Evolutionary conservation across 2,797 vertebrate species (phyloP).

Genomic region (Intellagama lesueurii): DNA sequence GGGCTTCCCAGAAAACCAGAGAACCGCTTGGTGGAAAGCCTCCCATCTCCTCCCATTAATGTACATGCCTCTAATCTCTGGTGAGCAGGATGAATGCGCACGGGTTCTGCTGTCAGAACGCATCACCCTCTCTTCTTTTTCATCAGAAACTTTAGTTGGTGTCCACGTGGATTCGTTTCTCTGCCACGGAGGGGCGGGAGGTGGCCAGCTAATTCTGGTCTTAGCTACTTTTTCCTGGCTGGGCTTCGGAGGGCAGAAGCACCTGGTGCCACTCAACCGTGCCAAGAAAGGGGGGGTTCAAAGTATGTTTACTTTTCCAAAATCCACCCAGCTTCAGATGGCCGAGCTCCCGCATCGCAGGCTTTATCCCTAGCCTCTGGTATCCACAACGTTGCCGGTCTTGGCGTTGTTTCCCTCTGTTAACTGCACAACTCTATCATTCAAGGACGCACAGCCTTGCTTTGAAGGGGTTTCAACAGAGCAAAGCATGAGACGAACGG

Average conservation of each 20-base stretch:
- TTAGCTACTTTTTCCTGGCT: neutral
- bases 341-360: neutral
- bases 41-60: neutral
- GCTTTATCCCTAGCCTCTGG: neutral
- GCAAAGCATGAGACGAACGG: too few relatives aligned
- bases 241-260: neutral
- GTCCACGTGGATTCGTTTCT: neutral
- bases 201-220: neutral
- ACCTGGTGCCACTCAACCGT: neutral
- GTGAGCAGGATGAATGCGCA: neutral
- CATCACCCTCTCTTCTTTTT: neutral
- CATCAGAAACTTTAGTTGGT: neutral
- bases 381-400: too few relatives aligned
- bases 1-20: neutral
- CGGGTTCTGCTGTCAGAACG: neutral
- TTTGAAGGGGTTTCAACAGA: too few relatives aligned
- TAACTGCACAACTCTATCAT: too few relatives aligned
- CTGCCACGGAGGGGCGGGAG: neutral
- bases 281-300: neutral
- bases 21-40: neutral
- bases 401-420: neutral
- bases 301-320: neutral
- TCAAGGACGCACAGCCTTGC: too few relatives aligned
- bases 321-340: neutral
- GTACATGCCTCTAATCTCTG: fast-evolving